Base-by-base conservation (phyloP, 2,888 invertebrate genomes). In the Priocnemis perturbator region DNA sequence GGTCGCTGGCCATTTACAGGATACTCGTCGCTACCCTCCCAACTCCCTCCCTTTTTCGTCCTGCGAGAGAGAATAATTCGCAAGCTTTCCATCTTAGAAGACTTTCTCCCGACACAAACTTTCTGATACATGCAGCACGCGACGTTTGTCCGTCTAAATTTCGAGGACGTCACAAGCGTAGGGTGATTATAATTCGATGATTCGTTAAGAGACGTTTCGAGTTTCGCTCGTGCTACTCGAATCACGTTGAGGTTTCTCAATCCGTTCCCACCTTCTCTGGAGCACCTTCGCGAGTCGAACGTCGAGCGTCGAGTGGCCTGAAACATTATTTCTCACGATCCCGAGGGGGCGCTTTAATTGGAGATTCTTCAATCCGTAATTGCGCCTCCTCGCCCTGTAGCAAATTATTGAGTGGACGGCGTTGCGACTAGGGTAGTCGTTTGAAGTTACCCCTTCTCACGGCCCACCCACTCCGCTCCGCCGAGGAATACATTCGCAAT, bases 381-480 rank as follows among this genome's bases (percentile, higher is more conserved):
- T 67, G 64, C 60, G 61, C 65, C 76, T 64, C 64, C 64, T 76
- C 74, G 68, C 61, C 55, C 30, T 59, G 62, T 67, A 74, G 76
- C 76, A 67, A 79, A 76, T 72, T 72, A 72, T 61, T 53, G 71
- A 62, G 63, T 67, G 52, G 48, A 64, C 59, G 48, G 30, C 64
- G 58, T 67, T 57, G 53, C 26, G 44, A 26, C 45, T 56, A 55
- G 58, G 19, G 58, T 11, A 68, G 69, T 68, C 65, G 62, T 69
- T 69, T 58, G 61, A 62, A 69, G 61, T 67, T 69, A n/a, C n/a
- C 20, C 44, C 57, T 57, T 44, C 20, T 26, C 17, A 19, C 21
- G 47, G 56, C 26, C 19, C 20, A n/a, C 19, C 23, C 20, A 14
- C 48, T 30, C 15, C 48, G 2, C 37, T 44, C n/a, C 37, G 15